Base-by-base conservation (phyloP, 2,888 invertebrate species). In the Liodrosophila aerea region DNA sequence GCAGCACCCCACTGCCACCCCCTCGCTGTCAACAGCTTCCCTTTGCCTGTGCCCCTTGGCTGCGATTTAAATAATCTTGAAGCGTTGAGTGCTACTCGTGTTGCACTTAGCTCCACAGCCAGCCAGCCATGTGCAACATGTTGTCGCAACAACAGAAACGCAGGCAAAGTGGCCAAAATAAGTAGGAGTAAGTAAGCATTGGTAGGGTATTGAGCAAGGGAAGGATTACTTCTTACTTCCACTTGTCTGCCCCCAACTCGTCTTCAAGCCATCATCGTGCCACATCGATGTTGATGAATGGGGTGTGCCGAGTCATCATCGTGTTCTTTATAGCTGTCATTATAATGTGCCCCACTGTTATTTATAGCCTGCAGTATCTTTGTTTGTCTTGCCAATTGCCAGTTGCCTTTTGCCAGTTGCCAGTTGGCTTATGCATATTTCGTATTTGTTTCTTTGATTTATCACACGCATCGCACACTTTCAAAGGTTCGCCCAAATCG, bases 311-410 rank as follows among this genome's bases (percentile, higher is more conserved):
- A 64, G 75, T 63, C 78, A 81, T 86, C 78, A 70, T 85, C 59
- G 46, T 56, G 47, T 82, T 65, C 85, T 85, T 80, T 86, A 86
- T 86, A 67, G 86, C 86, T 78, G 80, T 86, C 87, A 86, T 86
- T 85, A 86, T 86, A 85, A 81, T 61, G 51, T 82, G 85, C 51
- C 57, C 59, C 57, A 50, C 53, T 58, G 67, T 67, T 83, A 77
- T 77, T 77, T 85, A 77, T 77, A 84, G 86, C 76, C 62, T 41
- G 37, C 44, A 50, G 40, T 45, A 47, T 60, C 57, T 58, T 64
- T 70, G 56, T 68, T 29, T 30, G 30, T 22, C 30, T 41, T 73
- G 70, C 69, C 74, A 68, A 73, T 53, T 62, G 46, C 45, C 40
- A 40, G 39, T 13, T 22, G 46, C 36, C 45, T 43, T 13, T 41